Conservation (phyloP, 2,797 vertebrate genomes). For the Jordanella pulchra region DNA sequence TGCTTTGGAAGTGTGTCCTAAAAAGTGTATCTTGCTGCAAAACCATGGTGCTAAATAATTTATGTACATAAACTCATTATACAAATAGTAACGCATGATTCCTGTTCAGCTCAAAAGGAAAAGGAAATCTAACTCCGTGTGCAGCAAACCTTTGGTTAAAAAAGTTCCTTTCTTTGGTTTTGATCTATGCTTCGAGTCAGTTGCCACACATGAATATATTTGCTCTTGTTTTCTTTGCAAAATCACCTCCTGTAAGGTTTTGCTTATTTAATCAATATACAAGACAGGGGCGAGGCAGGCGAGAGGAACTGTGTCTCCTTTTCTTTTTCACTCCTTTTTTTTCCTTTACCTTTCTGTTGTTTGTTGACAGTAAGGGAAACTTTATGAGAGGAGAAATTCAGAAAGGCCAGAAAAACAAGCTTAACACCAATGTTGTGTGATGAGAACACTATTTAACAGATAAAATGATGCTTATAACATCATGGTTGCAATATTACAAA, state of each 20-base stretch:
- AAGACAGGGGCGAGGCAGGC: constrained; percentile 7
- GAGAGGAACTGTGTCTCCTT: constrained; percentile 7
- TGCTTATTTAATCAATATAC: constrained; percentile 38
- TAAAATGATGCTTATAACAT: constrained; percentile 2
- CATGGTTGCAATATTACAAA: not conserved
- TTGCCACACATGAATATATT: constrained; percentile 54
- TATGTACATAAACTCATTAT: constrained; percentile 56
- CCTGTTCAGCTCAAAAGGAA: constrained; percentile 35
- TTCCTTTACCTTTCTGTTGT: not conserved
- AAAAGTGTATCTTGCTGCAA: constrained; percentile 16
- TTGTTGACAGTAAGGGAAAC: constrained; percentile 47
- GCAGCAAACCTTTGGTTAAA: constrained; percentile 13
- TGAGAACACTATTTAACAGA: constrained; percentile 18
- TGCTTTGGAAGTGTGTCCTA: constrained; percentile 1
- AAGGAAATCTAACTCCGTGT: constrained; percentile 28
- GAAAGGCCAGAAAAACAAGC: constrained; percentile 35
- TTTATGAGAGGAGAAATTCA: constrained; percentile 47
- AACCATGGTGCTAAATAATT: constrained; percentile 38
- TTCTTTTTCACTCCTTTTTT: not conserved
- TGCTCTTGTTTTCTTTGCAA: constrained; percentile 23
- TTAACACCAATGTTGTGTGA: constrained; percentile 7
- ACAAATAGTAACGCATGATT: constrained; percentile 39
- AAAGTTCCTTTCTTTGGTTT: constrained; percentile 26
- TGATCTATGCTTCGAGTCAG: constrained; percentile 39
- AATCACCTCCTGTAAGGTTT: constrained; percentile 36